These are phyloP conservation scores for Theristicus caerulescens DNA, from an alignment of 2,113 vertebrate genomes.

Conservation along the genomic window DNA sequence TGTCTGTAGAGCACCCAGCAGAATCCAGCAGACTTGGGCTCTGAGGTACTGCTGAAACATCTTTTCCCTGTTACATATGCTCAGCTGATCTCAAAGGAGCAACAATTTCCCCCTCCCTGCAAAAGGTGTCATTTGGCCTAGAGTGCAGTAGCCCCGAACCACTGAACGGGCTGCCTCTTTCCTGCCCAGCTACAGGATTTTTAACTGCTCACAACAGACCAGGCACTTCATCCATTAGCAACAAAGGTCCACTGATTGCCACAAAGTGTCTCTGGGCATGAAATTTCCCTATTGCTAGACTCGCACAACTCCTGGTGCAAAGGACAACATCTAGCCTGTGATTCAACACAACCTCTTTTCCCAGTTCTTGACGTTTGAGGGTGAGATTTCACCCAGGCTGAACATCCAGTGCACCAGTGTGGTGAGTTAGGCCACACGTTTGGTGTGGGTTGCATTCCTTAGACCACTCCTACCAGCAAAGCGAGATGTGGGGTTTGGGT, in stretches of 20 bases:
- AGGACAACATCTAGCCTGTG: background rate
- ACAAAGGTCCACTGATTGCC: background rate
- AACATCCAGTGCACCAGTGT: background rate
- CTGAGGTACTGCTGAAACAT: background rate
- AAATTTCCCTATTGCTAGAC: background rate
- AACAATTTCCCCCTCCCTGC: background rate
- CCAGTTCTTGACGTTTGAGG: background rate
- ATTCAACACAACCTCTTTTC: background rate
- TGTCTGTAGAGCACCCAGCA: background rate
- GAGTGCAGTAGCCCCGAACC: background rate
- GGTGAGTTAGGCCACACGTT: background rate
- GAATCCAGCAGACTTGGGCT: background rate
- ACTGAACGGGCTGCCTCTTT: background rate
- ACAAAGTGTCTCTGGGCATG: accelerated
- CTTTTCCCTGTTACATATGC: background rate
- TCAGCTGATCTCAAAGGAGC: background rate
- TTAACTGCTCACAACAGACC: background rate
- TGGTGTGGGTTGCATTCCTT: background rate
- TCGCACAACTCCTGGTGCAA: background rate
- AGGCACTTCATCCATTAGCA: background rate
- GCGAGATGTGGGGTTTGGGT: background rate
- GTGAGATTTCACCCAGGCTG: background rate
- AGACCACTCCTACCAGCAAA: background rate
- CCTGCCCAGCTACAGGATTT: background rate
- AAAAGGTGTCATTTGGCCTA: background rate